Conservation (phyloP, 2,888 invertebrate genomes). For the Drosophila emarginata region DNA sequence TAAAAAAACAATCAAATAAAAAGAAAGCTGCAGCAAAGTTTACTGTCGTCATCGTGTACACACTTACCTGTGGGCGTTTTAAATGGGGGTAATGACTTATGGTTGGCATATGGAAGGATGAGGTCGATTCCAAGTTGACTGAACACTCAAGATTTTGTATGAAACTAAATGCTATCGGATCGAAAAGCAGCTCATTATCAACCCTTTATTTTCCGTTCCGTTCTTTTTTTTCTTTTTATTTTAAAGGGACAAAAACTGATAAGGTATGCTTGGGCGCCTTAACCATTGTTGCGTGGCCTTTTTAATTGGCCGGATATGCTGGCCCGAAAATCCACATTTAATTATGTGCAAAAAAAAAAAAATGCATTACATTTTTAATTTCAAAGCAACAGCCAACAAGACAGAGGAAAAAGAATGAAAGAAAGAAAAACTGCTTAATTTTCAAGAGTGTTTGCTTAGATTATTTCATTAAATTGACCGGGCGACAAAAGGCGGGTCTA, state of each 20-base stretch:
- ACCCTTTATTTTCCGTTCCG: background rate
- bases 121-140: slow-evolving; percentile 21
- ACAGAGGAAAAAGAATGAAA: slow-evolving; percentile 25
- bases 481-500: slow-evolving; percentile 57
- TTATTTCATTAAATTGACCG: slow-evolving; percentile 77
- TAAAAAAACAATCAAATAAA: background rate
- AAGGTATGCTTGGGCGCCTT: slow-evolving; percentile 65
- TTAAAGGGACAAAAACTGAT: slow-evolving; percentile 33
- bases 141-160: slow-evolving; percentile 24
- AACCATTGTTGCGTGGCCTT: slow-evolving; percentile 72
- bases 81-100: slow-evolving; percentile 71
- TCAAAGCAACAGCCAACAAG: slow-evolving; percentile 14
- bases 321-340: slow-evolving; percentile 59
- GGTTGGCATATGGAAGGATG: background rate
- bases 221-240: slow-evolving; percentile 9
- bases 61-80: slow-evolving; percentile 41
- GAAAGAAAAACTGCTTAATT: slow-evolving; percentile 68
- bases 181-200: slow-evolving; percentile 50
- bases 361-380: slow-evolving; percentile 72
- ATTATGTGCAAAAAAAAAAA: slow-evolving; percentile 53
- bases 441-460: slow-evolving; percentile 75
- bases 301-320: slow-evolving; percentile 67
- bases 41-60: slow-evolving; percentile 1
- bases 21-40: slow-evolving; percentile 33
- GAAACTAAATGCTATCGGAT: slow-evolving; percentile 9